Base-by-base conservation (phyloP, 2,113 vertebrate species). In the Empidonax traillii region DNA sequence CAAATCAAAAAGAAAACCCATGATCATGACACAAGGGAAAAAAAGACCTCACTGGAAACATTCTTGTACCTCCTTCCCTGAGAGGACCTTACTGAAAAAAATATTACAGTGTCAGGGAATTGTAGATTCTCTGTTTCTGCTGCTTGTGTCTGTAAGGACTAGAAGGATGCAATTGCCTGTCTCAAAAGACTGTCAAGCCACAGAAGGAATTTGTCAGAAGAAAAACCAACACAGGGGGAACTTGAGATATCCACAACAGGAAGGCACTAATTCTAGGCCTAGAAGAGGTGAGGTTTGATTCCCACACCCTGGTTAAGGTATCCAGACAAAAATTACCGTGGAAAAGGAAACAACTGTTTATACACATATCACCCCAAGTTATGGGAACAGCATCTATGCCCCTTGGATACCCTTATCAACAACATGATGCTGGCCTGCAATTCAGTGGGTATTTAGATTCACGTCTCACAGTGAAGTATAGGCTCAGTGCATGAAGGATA, bases 91-190 rank as follows among this genome's bases (percentile, higher is more conserved):
- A 52, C 12, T 55, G 18, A 71, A 84, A 71, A 67, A 75, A 63
- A 22, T 39, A 21, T 4, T 35, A 16, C 3, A 22, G 1, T 4
- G 10, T 46, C 33, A 59, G 1, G 3, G 5, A 71, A 8, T 21
- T 47, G 8, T 65, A 18, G 3, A 12, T 44, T 89, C 18, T 87
- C 4, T 65, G 8, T 33, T 79, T 93, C 63, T 88, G 4, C 8
- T 51, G 0, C 22, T 25, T 59, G 10, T 55, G 14, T 22, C 11
- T 44, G 10, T 19, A 62, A 39, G 24, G 16, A 24, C 37, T 27
- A 17, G 25, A 61, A 18, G 5, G 15, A 39, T 61, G 59, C 24
- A 39, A 27, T 27, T 62, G 11, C 37, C 59, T 62, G 25, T 39
- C 24, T 62, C 23, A 11, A 62, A 62, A 28, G 7, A 28, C 59